Percentiles rank a stretch among this genome's conserved stretches.
Evolutionary conservation across 2,797 vertebrate species (phyloP).

Genomic region (Coregonus suidteri): DNA sequence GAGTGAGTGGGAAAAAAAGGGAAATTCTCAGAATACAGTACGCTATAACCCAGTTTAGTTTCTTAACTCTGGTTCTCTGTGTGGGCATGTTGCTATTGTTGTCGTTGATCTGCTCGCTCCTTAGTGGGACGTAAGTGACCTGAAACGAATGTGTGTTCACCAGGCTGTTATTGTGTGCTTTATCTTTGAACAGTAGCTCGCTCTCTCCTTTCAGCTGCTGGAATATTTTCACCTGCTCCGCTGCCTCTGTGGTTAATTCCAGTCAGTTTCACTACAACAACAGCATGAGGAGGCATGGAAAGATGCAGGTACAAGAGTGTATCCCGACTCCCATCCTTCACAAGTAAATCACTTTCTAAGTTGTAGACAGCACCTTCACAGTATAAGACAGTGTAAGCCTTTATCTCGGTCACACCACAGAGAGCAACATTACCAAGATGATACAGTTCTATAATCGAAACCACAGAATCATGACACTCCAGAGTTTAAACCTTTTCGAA

Average conservation of each 20-base stretch:
- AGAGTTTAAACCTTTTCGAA: conserved; percentile 36
- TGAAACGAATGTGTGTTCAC: conserved; percentile 69
- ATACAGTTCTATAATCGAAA: conserved; percentile 50
- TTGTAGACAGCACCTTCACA: neutral
- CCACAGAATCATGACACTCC: conserved; percentile 60
- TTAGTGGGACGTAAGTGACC: conserved; percentile 62
- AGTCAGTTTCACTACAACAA: conserved; percentile 46
- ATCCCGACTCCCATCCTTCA: neutral
- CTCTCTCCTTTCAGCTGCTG: conserved; percentile 59
- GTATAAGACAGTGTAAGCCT: neutral
- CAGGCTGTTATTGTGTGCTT: conserved; percentile 69
- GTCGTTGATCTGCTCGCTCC: conserved; percentile 42
- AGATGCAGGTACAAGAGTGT: neutral
- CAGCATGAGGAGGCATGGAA: conserved; percentile 3
- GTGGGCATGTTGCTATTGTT: neutral
- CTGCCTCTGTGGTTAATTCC: conserved; percentile 68
- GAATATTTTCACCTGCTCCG: conserved; percentile 70
- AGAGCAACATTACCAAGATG: conserved; percentile 33
- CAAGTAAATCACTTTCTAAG: neutral
- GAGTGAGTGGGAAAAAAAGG: neutral
- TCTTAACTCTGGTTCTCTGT: neutral
- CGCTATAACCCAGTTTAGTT: neutral
- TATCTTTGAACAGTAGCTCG: conserved; percentile 60
- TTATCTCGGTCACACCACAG: conserved; percentile 39
- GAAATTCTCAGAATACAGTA: neutral